Conservation (phyloP, 2,888 invertebrate species). For the Tenthredo mesomela region DNA sequence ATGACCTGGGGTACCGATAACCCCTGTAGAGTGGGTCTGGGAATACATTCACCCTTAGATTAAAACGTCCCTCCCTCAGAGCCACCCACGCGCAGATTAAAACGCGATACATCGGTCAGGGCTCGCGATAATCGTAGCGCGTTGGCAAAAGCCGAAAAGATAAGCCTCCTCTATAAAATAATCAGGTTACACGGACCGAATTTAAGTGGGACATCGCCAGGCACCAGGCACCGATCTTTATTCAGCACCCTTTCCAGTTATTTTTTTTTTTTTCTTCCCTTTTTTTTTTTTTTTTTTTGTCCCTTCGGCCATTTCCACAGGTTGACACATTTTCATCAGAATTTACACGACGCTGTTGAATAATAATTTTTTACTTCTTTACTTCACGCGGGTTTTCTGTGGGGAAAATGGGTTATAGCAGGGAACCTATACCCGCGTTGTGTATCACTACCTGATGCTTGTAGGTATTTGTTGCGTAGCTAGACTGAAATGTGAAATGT, state of each 20-base stretch:
- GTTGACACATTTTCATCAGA: conserved; percentile 39
- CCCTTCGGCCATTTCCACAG: not conserved
- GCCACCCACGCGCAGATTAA: conserved; percentile 62
- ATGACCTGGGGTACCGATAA: conserved; percentile 55
- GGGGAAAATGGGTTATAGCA: not conserved
- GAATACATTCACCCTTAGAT: conserved; percentile 68
- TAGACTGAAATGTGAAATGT: not conserved
- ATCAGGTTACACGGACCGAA: conserved; percentile 36
- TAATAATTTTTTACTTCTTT: conserved; percentile 15
- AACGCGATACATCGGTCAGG: conserved; percentile 62
- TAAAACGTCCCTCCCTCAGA: conserved; percentile 64
- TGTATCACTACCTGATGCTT: not conserved
- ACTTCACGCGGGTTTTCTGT: not conserved
- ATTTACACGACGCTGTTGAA: conserved; percentile 31
- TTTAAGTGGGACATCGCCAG: conserved; percentile 30
- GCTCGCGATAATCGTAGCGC: conserved; percentile 16
- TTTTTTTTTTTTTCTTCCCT: not conserved
- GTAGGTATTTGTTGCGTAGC: not conserved
- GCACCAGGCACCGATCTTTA: not conserved
- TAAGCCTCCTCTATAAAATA: conserved; percentile 27
- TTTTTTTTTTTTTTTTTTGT: not conserved
- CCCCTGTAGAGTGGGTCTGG: conserved; percentile 54
- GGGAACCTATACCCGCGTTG: not conserved
- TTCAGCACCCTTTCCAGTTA: not conserved
- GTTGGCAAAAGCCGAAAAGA: conserved; percentile 38